Percentiles rank a stretch among this genome's conserved stretches.
These are phyloP conservation scores for Onychomys torridus DNA, from an alignment of 2,797 vertebrate genomes.

Conservation along the genomic window DNA sequence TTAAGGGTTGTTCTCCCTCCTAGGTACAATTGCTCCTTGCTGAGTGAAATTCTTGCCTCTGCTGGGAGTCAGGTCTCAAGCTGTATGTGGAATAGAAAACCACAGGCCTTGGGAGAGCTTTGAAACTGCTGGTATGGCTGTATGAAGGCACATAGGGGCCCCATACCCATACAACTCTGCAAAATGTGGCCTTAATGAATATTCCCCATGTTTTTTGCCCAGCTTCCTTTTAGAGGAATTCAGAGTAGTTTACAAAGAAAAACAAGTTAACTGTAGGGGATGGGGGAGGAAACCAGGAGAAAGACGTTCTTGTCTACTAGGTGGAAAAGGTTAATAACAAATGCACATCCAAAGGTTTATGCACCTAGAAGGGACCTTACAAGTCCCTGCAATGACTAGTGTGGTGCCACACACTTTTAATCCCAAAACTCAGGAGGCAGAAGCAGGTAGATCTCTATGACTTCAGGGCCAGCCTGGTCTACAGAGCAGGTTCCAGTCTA, in stretches of 20 bases:
- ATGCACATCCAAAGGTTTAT: neutral
- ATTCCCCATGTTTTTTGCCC: neutral
- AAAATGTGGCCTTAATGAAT: neutral
- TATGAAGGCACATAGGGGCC: neutral
- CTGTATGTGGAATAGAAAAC: neutral
- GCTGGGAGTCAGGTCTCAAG: neutral
- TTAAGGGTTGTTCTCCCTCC: neutral
- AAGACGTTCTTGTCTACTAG: neutral
- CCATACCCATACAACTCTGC: neutral
- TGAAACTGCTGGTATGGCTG: neutral
- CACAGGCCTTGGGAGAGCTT: neutral
- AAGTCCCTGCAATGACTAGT: neutral
- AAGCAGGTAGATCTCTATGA: neutral
- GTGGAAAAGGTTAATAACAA: conserved; percentile 27
- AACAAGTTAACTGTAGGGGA: conserved; percentile 15
- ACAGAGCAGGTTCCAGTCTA: neutral
- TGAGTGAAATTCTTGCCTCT: neutral
- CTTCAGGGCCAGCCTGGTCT: neutral
- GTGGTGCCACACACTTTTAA: neutral
- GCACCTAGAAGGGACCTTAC: neutral
- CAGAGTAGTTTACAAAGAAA: conserved; percentile 39
- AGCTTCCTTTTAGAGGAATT: conserved; percentile 40
- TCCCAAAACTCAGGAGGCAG: neutral
- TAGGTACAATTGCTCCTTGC: neutral
- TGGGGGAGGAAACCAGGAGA: neutral